These are phyloP conservation scores for Apistogramma diplotaenia DNA, from an alignment of 2,113 vertebrate species.

Conservation along the genomic window DNA sequence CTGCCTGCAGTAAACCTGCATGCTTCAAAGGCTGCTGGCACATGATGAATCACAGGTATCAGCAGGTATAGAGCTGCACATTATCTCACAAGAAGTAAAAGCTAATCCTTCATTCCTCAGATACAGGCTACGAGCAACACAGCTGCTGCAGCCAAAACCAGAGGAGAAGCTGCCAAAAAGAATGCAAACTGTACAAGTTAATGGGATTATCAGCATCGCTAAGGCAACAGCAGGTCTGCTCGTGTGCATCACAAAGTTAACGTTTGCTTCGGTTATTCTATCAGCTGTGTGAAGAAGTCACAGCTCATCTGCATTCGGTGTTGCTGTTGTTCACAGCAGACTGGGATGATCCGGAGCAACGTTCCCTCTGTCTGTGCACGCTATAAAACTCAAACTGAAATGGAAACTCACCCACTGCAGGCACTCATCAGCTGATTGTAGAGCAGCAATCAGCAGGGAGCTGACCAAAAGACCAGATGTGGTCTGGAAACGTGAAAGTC, in stretches of 20 bases:
- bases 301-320: too few relatives aligned
- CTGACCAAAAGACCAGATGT: too few relatives aligned
- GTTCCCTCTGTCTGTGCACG: too few relatives aligned
- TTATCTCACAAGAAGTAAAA: not conserved
- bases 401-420: too few relatives aligned
- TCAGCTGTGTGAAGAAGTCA: too few relatives aligned
- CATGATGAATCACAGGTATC: not conserved
- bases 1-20: not conserved
- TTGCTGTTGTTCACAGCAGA: too few relatives aligned
- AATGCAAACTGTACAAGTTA: not conserved
- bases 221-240: too few relatives aligned
- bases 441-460: not conserved
- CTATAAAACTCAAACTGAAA: too few relatives aligned
- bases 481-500: not conserved
- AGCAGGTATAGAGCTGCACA: not conserved
- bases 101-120: not conserved
- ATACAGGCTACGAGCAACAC: not conserved
- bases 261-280: too few relatives aligned
- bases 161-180: not conserved
- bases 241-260: too few relatives aligned
- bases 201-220: not conserved
- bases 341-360: too few relatives aligned
- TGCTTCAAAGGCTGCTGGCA: not conserved
- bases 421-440: too few relatives aligned
- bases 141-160: not conserved